phyloP scores from a whole-genome alignment of 2,888 invertebrate genomes.

The Ramazzottius varieornatus region DNA sequence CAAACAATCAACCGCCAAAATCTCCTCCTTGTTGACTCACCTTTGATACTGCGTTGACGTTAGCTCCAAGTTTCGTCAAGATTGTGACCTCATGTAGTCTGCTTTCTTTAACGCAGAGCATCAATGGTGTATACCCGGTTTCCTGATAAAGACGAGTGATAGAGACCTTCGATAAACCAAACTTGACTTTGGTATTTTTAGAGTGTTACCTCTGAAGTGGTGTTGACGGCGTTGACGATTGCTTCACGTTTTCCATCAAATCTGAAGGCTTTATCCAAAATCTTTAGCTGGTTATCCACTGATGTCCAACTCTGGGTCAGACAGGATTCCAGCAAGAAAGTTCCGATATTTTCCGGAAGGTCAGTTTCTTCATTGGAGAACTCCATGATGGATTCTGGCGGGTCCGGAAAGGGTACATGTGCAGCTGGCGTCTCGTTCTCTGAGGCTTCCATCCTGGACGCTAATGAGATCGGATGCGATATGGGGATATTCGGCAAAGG shows the following conservation, averaged over 20 bases:
- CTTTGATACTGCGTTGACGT: conserved; percentile 65
- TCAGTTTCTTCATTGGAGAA: background rate
- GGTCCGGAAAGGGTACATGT: too few species aligned
- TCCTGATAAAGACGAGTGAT: conserved; percentile 33
- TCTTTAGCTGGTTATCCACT: background rate
- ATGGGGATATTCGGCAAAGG: too few species aligned
- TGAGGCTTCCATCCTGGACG: too few species aligned
- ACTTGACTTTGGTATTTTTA: too few species aligned
- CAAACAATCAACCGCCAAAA: conserved; percentile 2
- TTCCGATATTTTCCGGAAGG: background rate
- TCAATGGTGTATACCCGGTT: conserved; percentile 75
- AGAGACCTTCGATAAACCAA: background rate
- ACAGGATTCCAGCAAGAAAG: conserved; percentile 2
- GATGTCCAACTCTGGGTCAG: background rate
- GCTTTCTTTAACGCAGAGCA: conserved; percentile 88
- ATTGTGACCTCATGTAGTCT: conserved; percentile 63
- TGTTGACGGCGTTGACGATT: background rate
- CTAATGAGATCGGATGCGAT: background rate
- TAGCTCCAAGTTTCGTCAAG: conserved; percentile 68
- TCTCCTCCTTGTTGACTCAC: conserved; percentile 33
- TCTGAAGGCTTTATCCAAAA: background rate
- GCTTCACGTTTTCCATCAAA: background rate
- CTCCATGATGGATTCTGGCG: background rate
- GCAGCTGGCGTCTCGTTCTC: too few species aligned
- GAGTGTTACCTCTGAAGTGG: background rate